phyloP scores from a whole-genome alignment of 2,888 invertebrate species.

The Brenthis hecate region DNA sequence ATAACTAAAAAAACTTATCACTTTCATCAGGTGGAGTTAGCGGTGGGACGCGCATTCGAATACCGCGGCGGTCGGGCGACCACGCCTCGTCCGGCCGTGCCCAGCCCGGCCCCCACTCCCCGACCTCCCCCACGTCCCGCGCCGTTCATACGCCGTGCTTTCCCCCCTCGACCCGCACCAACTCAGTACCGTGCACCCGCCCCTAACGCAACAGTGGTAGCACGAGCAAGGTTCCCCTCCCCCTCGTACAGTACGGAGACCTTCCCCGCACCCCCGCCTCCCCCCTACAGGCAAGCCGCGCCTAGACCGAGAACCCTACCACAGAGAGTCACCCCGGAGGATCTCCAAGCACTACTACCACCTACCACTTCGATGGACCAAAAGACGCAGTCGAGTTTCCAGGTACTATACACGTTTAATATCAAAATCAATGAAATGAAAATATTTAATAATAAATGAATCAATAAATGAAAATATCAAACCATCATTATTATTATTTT shows the following conservation, averaged over 20 bases:
- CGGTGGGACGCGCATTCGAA: constrained; percentile 70
- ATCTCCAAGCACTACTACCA: constrained; percentile 75
- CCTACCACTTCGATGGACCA: constrained; percentile 82
- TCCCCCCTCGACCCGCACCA: constrained; percentile 42
- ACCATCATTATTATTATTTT: not conserved
- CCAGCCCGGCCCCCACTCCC: constrained; percentile 43
- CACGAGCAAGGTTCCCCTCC: constrained; percentile 42
- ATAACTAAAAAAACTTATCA: not conserved
- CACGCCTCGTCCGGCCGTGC: constrained; percentile 44
- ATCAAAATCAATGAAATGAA: too few relatives aligned
- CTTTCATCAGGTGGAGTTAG: constrained; percentile 63
- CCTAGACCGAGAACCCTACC: constrained; percentile 48
- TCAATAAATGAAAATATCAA: too few relatives aligned
- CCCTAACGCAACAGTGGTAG: constrained; percentile 47
- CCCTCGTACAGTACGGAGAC: constrained; percentile 37
- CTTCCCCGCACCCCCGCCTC: constrained; percentile 50
- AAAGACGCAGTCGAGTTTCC: constrained; percentile 84
- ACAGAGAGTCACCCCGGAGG: constrained; percentile 64
- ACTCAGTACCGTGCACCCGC: constrained; percentile 45
- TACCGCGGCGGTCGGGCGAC: constrained; percentile 59
- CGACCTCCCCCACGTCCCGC: constrained; percentile 45
- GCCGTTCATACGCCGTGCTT: constrained; percentile 46
- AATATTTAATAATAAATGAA: too few relatives aligned
- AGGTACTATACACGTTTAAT: constrained; percentile 51
- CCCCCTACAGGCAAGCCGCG: constrained; percentile 46